Conservation (phyloP, 2,797 vertebrate species). For the Mus caroli region DNA sequence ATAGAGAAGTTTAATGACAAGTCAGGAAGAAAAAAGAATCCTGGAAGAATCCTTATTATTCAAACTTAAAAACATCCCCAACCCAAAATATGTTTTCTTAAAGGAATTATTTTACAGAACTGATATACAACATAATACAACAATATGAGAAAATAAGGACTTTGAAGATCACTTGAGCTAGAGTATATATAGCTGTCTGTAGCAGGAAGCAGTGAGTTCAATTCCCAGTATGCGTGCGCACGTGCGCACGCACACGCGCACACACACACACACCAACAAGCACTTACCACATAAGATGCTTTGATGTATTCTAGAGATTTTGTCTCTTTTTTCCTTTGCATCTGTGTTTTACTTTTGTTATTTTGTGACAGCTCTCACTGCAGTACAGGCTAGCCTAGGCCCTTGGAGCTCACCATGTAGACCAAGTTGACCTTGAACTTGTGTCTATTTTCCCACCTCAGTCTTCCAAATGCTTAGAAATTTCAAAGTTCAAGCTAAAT, state of each 20-base stretch:
- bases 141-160: slow-evolving; percentile 21
- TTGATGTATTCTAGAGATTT: not conserved
- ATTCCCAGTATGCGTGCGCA: not conserved
- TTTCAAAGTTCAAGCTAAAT: not conserved
- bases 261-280: not conserved
- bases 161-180: not conserved
- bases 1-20: slow-evolving; percentile 56
- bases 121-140: not conserved
- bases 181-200: not conserved
- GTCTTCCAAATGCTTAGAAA: not conserved
- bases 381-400: not conserved
- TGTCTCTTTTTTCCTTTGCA: not conserved
- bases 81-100: slow-evolving; percentile 45
- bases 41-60: not conserved
- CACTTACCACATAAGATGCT: slow-evolving; percentile 17
- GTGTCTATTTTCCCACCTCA: not conserved
- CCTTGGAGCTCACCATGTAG: not conserved
- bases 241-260: not conserved
- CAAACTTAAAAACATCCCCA: slow-evolving; percentile 58
- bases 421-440: not conserved
- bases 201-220: not conserved
- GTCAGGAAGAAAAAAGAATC: slow-evolving; percentile 55
- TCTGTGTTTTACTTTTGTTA: not conserved
- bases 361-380: not conserved
- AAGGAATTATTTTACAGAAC: slow-evolving; percentile 55